Conservation (phyloP, 2,888 invertebrate species). For the Sphaerophoria rueppellii region DNA sequence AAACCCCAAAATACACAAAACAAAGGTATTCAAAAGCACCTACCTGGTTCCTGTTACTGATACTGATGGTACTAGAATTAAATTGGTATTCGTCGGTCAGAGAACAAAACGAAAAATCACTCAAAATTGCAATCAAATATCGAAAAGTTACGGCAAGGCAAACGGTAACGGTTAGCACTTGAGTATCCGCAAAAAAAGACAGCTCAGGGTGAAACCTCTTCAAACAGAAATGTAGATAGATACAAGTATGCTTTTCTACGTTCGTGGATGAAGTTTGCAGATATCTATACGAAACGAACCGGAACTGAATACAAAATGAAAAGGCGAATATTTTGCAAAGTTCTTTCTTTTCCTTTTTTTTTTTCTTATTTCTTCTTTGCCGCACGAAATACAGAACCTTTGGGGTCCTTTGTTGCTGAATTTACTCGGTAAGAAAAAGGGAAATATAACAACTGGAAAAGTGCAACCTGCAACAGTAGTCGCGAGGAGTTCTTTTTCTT, state of each 20-base stretch:
- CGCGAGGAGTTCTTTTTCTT: not conserved
- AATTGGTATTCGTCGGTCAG: no score
- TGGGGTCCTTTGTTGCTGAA: not conserved
- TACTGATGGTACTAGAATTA: no score
- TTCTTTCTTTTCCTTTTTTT: constrained; percentile 8
- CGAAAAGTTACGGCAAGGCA: constrained; percentile 18
- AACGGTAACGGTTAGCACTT: constrained; percentile 10
- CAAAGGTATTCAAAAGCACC: constrained; percentile 25
- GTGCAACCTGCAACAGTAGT: not conserved
- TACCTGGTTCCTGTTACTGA: not conserved
- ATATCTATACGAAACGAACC: not conserved
- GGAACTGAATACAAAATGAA: constrained; percentile 38
- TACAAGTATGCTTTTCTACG: not conserved
- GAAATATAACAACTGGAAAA: not conserved
- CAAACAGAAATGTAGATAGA: constrained; percentile 25
- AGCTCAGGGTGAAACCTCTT: constrained; percentile 31
- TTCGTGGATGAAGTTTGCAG: not conserved
- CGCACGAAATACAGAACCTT: not conserved
- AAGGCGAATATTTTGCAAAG: constrained; percentile 40
- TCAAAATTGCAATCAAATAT: constrained; percentile 57
- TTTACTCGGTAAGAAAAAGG: not conserved
- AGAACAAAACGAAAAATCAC: constrained; percentile 9
- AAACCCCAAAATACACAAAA: constrained; percentile 26
- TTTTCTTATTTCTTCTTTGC: constrained; percentile 4
- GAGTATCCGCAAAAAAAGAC: constrained; percentile 35